Percentiles rank a stretch among this genome's conserved stretches.
Conservation (phyloP, 2,113 vertebrate species). For the Xenus cinereus region DNA sequence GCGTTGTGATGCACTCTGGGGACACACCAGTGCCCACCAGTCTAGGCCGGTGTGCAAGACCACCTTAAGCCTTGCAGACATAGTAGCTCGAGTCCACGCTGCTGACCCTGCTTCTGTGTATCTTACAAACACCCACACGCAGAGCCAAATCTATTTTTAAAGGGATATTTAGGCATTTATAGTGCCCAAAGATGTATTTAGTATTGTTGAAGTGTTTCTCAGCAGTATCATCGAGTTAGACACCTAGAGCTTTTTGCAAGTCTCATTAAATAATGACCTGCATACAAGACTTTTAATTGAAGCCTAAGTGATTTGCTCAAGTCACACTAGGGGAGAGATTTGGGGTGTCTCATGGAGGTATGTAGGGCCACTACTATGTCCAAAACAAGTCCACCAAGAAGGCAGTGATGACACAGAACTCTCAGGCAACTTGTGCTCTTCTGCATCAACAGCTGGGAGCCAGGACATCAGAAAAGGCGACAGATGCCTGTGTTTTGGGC, state of each 20-base stretch:
- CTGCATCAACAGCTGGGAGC: neutral
- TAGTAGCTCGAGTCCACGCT: rapidly evolving
- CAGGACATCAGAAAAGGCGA: neutral
- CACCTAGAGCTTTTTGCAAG: neutral
- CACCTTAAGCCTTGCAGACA: neutral
- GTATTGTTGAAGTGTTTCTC: neutral
- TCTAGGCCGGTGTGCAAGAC: neutral
- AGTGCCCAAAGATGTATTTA: neutral
- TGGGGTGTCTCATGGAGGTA: neutral
- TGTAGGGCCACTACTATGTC: neutral
- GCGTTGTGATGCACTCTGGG: neutral
- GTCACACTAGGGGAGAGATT: neutral
- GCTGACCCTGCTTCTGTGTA: neutral
- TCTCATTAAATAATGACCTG: neutral
- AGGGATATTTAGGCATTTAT: neutral
- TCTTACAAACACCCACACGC: neutral
- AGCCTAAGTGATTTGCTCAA: neutral
- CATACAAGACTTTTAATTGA: neutral
- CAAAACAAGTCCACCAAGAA: neutral
- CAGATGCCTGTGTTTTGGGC: neutral
- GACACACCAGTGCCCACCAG: neutral
- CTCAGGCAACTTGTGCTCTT: neutral
- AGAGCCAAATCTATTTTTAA: neutral
- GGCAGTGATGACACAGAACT: neutral
- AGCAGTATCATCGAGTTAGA: neutral